Conservation (phyloP, 2,113 vertebrate species). For the Patagioenas fasciata region DNA sequence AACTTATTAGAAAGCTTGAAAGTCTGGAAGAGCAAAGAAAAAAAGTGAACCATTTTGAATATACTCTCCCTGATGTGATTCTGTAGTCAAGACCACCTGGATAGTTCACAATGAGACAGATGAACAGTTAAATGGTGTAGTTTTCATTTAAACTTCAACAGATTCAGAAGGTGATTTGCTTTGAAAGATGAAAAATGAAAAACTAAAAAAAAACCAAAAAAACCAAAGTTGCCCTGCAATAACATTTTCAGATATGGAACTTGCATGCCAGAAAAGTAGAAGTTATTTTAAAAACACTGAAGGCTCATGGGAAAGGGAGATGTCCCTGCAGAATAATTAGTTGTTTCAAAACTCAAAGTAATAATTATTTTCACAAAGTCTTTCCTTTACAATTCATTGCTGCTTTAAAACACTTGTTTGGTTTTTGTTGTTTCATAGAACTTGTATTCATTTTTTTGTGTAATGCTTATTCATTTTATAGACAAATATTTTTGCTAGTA, state of each 20-base stretch:
- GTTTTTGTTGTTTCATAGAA: neutral
- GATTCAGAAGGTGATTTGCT: neutral
- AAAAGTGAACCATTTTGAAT: neutral
- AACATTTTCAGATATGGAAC: neutral
- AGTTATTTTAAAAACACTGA: neutral
- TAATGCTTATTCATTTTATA: neutral
- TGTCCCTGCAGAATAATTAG: constrained; percentile 23
- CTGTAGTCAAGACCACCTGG: neutral
- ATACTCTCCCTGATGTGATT: neutral
- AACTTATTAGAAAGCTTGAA: neutral
- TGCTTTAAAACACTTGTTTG: neutral
- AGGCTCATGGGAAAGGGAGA: neutral
- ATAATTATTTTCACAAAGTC: constrained; percentile 33
- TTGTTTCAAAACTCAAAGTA: constrained; percentile 34
- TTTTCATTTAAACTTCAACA: neutral
- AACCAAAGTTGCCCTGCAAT: neutral
- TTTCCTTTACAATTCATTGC: neutral
- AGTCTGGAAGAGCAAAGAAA: neutral
- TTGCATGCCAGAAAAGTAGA: neutral
- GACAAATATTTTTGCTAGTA: neutral
- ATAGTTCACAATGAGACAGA: neutral
- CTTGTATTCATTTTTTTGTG: neutral
- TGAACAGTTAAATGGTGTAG: neutral
- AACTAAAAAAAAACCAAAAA: neutral
- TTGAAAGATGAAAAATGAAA: neutral